Evolutionary conservation across 2,797 vertebrate genomes (phyloP).

Genomic region (Alcedo quadribrachys): DNA sequence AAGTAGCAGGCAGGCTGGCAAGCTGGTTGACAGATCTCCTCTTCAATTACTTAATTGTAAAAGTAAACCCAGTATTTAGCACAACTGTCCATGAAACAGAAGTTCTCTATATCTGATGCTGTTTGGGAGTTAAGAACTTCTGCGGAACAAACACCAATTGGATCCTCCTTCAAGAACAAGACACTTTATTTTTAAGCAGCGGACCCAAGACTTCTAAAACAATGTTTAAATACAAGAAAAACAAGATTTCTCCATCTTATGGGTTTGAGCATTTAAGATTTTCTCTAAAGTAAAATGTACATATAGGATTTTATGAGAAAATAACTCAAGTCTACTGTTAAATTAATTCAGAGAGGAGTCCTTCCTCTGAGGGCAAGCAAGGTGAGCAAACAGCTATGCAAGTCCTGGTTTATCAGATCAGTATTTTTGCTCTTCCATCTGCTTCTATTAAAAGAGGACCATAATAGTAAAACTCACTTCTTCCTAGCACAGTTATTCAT

Average conservation of each 20-base stretch:
- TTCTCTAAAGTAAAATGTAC: not conserved
- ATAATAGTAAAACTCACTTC: conserved; percentile 3
- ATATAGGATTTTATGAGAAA: not conserved
- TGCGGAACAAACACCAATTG: not conserved
- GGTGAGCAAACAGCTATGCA: not conserved
- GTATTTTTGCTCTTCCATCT: conserved; percentile 35
- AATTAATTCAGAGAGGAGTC: not conserved
- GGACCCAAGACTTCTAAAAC: not conserved
- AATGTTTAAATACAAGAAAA: not conserved
- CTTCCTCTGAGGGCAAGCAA: not conserved
- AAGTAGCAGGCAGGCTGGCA: not conserved
- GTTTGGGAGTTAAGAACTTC: not conserved
- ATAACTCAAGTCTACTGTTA: not conserved
- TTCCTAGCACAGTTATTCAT: conserved; percentile 4
- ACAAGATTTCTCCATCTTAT: not conserved
- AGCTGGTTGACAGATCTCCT: not conserved
- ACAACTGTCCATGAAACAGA: not conserved
- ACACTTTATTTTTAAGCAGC: not conserved
- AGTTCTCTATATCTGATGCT: not conserved
- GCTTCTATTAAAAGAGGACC: conserved; percentile 10
- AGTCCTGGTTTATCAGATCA: conserved; percentile 15
- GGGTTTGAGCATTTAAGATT: not conserved
- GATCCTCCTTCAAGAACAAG: not conserved
- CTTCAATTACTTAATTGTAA: not conserved
- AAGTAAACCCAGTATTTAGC: not conserved